A percentile compares a stretch with the other conserved stretches of the same genome.
Conservation (phyloP, 2,888 invertebrate species). For the Brachyptera putata region DNA sequence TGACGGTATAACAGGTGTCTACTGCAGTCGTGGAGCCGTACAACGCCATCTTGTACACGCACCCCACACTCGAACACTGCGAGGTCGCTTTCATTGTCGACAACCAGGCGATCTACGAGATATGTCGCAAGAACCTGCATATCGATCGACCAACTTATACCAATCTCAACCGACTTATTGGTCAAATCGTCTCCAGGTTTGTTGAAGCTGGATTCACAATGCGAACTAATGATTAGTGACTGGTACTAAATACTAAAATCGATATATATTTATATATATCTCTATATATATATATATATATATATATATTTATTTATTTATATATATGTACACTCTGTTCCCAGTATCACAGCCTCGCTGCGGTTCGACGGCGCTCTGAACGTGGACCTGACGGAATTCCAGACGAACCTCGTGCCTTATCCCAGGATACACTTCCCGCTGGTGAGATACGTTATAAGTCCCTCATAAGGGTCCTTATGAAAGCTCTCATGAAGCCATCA, state of each 20-base stretch:
- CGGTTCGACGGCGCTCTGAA: conserved; percentile 79
- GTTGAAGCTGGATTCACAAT: too few species aligned
- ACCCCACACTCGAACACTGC: conserved; percentile 43
- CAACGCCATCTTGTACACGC: conserved; percentile 43
- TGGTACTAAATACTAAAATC: too few species aligned
- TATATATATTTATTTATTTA: too few species aligned
- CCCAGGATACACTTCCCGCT: conserved; percentile 87
- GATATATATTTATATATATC: too few species aligned
- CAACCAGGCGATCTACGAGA: conserved; percentile 42
- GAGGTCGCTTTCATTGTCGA: conserved; percentile 44
- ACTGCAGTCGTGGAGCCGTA: conserved; percentile 44
- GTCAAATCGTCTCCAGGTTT: conserved; percentile 37
- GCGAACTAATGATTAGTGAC: too few species aligned
- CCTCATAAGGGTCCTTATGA: too few species aligned
- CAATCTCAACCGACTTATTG: conserved; percentile 51
- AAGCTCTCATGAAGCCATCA: too few species aligned
- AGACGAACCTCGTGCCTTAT: conserved; percentile 80
- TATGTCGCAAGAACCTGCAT: conserved; percentile 58
- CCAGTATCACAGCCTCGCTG: conserved; percentile 74
- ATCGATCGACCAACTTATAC: conserved; percentile 34
- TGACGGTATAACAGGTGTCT: conserved; percentile 48
- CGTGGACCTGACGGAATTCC: conserved; percentile 58
- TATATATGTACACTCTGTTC: too few species aligned
- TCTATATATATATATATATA: too few species aligned
- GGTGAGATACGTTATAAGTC: conserved; percentile 29